Evolutionary conservation across 2,888 invertebrate species (phyloP).

Genomic region (Hesperia comma): DNA sequence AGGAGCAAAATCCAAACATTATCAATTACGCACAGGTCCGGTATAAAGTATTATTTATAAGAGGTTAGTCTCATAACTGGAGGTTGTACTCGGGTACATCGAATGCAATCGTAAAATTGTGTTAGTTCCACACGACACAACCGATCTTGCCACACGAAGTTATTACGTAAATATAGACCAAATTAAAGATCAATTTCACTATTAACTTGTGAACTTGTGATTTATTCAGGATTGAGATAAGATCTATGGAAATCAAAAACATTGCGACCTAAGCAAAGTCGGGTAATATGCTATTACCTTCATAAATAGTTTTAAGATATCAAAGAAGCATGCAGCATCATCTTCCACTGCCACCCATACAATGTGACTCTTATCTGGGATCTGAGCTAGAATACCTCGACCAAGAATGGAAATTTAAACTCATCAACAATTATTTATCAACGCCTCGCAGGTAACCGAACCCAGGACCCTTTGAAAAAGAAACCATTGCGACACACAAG

Average conservation of each 20-base stretch:
- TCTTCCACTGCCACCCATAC: too few relatives aligned
- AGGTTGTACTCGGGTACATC: constrained; percentile 28
- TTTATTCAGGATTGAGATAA: constrained; percentile 5
- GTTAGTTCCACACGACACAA: constrained; percentile 10
- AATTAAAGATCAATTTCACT: constrained; percentile 21
- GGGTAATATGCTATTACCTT: too few relatives aligned
- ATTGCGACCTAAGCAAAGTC: background rate
- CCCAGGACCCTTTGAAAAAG: too few relatives aligned
- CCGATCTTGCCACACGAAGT: background rate
- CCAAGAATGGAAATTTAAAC: too few relatives aligned
- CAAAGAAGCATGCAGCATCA: too few relatives aligned
- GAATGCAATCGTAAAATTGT: constrained; percentile 28
- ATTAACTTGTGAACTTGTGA: background rate
- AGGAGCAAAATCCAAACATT: background rate
- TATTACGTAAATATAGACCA: constrained; percentile 3
- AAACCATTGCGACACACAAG: background rate
- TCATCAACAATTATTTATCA: too few relatives aligned
- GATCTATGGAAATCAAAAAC: background rate
- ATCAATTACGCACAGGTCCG: background rate
- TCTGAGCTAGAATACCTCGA: too few relatives aligned
- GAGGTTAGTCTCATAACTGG: constrained; percentile 30
- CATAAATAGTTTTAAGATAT: too few relatives aligned
- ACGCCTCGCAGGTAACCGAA: too few relatives aligned
- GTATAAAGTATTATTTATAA: constrained; percentile 10
- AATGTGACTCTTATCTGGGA: too few relatives aligned